Evolutionary conservation across 2,797 vertebrate species (phyloP), one percentile per base, ranked within the genome.

Genomic region (Chiroxiphia lanceolata): DNA sequence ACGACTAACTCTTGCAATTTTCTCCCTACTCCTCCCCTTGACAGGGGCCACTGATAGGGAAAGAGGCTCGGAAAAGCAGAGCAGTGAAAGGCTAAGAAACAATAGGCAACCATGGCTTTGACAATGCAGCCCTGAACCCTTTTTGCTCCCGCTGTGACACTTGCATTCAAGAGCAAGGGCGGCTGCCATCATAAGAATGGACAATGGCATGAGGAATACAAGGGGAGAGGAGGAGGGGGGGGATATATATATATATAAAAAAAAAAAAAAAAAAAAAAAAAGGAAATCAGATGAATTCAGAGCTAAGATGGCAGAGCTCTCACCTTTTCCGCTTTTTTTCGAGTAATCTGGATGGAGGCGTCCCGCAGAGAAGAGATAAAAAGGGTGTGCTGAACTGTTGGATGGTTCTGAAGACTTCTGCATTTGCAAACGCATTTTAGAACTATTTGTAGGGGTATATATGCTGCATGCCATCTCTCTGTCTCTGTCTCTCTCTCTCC

Each of bases 311-410:
- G 95, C 96, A 98, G 97, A 98, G 97, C 96, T 97, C 98, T 98
- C 98, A 98, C 98, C 98, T 99, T 98, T 98, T 98, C 98, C 98
- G 96, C 91, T 90, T 97, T 97, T 63, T 97, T 97, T 89, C 87
- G 44, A 97, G 96, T 96, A 96, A 96, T 97, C 97, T 97, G 96
- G 96, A 97, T 97, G 97, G 90, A 98, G 94, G 65, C 94, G 69
- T 97, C 98, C 97, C 78, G 60, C 94, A 70, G 95, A 97, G 97
- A 97, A 97, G 97, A 97, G 97, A 97, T 97, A 96, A 97, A 97
- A 97, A 95, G 96, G 92, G 94, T 96, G 94, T 97, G 94, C 95
- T 97, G 97, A 97, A 97, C 96, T 97, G 96, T 89, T 97, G 97
- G 96, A 94, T 96, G 97, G 90, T 92, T 97, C 97, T 96, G 97